phyloP scores from a whole-genome alignment of 1,140 invertebrate species.

The Drosophila pectinifera region DNA sequence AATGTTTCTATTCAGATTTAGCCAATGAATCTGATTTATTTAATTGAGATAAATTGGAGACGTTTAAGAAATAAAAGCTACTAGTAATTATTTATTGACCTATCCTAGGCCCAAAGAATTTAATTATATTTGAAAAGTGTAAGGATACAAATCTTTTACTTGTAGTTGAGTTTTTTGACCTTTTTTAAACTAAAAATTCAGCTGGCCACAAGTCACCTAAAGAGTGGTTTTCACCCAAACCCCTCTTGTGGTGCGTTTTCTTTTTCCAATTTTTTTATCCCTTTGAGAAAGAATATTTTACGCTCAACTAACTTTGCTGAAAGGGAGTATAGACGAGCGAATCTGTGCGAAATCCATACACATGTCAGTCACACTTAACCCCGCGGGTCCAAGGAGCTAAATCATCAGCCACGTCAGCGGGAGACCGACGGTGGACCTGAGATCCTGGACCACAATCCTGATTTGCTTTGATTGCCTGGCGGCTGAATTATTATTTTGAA shows the following conservation, averaged over 20 bases:
- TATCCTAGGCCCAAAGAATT: too few relatives aligned
- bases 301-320: slow-evolving; percentile 74
- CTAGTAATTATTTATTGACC: not conserved
- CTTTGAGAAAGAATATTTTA: slow-evolving; percentile 59
- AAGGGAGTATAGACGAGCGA: slow-evolving; percentile 40
- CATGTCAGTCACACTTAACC: slow-evolving; percentile 82
- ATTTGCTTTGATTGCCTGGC: slow-evolving; percentile 76
- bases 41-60: slow-evolving; percentile 9
- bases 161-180: not conserved
- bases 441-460: slow-evolving; percentile 59
- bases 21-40: not conserved
- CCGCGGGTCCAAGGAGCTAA: slow-evolving; percentile 42
- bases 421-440: slow-evolving; percentile 29
- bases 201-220: slow-evolving; percentile 11
- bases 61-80: not conserved
- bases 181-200: slow-evolving; percentile 12
- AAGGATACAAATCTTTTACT: too few relatives aligned
- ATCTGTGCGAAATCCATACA: slow-evolving; percentile 71
- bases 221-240: not conserved
- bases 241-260: not conserved
- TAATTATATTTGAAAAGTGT: too few relatives aligned
- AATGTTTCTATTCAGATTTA: not conserved
- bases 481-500: slow-evolving; percentile 76
- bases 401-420: slow-evolving; percentile 14
- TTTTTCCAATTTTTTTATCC: slow-evolving; percentile 17